Evolutionary conservation across 2,113 vertebrate genomes (phyloP).

Genomic region (Trogon surrucura): DNA sequence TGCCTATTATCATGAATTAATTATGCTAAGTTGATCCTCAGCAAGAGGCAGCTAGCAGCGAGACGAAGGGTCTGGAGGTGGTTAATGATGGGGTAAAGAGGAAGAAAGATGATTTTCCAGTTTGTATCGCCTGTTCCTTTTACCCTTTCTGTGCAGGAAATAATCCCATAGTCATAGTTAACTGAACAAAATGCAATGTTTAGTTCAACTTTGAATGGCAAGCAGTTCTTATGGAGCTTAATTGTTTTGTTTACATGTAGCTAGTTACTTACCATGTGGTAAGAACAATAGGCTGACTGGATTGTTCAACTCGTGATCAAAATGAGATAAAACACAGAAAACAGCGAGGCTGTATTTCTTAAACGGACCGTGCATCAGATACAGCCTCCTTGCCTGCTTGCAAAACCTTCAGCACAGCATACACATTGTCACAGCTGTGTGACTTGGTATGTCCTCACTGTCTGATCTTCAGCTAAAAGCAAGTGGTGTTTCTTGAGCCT

Average conservation of each 20-base stretch:
- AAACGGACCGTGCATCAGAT: neutral
- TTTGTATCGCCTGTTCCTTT: neutral
- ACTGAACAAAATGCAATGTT: neutral
- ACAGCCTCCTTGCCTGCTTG: neutral
- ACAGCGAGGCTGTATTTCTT: neutral
- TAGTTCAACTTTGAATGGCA: slow-evolving; percentile 44
- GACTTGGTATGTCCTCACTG: neutral
- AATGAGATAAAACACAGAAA: slow-evolving; percentile 64
- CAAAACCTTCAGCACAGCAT: neutral
- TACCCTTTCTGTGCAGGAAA: neutral
- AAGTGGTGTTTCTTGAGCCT: neutral
- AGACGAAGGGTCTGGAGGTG: neutral
- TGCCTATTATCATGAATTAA: neutral
- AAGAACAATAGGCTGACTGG: slow-evolving; percentile 72
- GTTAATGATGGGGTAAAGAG: neutral
- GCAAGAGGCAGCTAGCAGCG: neutral
- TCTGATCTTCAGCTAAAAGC: neutral
- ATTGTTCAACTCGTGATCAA: slow-evolving; percentile 35
- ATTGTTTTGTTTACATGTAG: slow-evolving; percentile 70
- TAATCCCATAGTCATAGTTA: neutral
- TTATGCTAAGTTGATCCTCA: neutral
- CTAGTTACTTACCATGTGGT: slow-evolving; percentile 63
- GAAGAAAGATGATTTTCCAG: neutral
- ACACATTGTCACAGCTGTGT: neutral
- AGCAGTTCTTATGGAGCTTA: slow-evolving; percentile 57